These are phyloP conservation scores for Tanytarsus gracilentus DNA, from an alignment of 2,888 invertebrate species.

Conservation along the genomic window DNA sequence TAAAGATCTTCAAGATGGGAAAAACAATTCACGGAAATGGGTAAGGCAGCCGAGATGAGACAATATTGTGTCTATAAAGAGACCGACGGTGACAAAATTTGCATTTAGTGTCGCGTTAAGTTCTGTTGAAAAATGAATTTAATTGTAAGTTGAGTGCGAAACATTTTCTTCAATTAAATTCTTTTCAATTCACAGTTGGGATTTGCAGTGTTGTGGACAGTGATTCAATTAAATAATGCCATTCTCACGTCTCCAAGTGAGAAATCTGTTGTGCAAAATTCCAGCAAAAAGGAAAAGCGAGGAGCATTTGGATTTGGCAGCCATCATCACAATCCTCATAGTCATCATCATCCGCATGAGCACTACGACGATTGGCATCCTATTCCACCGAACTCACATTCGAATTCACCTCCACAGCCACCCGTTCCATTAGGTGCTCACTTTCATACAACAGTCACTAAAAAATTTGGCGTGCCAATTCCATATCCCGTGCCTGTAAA, in stretches of 20 bases:
- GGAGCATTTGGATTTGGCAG: constrained; percentile 15
- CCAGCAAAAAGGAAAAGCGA: constrained; percentile 10
- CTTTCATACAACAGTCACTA: constrained; percentile 19
- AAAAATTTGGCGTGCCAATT: constrained; percentile 23
- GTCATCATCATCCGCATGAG: neutral
- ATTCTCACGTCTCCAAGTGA: neutral
- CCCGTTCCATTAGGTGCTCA: constrained; percentile 9
- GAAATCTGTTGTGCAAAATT: neutral
- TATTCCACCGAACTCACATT: neutral
- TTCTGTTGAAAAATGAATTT: constrained; percentile 16
- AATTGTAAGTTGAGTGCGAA: neutral
- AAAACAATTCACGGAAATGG: no score
- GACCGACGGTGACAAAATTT: neutral
- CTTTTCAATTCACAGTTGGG: constrained; percentile 4
- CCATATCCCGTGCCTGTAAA: constrained; percentile 23
- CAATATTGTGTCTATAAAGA: constrained; percentile 12
- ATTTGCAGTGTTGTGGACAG: constrained; percentile 4
- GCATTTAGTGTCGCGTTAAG: constrained; percentile 1
- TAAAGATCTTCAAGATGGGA: no score
- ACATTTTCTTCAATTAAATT: neutral
- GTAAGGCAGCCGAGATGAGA: no score
- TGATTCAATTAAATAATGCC: neutral
- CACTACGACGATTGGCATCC: neutral
- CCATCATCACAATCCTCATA: neutral
- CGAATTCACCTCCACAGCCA: neutral